These are phyloP conservation scores for Danaus melanippus DNA, from an alignment of 1,140 invertebrate species.

Conservation along the genomic window DNA sequence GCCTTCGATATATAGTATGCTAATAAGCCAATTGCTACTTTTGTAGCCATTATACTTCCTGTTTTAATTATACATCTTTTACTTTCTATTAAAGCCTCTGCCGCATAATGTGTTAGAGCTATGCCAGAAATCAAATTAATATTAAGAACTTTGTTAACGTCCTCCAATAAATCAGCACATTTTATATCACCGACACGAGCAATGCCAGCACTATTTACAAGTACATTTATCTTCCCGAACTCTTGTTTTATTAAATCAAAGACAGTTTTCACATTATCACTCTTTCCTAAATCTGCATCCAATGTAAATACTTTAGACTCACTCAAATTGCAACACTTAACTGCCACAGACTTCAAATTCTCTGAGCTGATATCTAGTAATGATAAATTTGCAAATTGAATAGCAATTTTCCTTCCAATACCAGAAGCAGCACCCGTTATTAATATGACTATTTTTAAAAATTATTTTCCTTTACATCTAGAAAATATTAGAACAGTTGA, in stretches of 20 bases:
- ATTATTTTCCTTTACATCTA: conserved; percentile 19
- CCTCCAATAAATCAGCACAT: conserved; percentile 17
- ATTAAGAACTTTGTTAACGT: conserved; percentile 20
- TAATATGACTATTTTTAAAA: conserved; percentile 33
- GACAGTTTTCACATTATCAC: conserved; percentile 19
- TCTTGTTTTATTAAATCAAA: conserved; percentile 19
- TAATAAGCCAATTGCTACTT: not conserved
- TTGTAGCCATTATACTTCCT: conserved; percentile 15
- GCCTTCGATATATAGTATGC: conserved; percentile 22
- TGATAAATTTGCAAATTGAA: conserved; percentile 30
- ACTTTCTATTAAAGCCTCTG: conserved; percentile 17
- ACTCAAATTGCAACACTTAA: conserved; percentile 23
- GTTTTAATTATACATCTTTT: conserved; percentile 30
- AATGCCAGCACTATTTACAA: conserved; percentile 29
- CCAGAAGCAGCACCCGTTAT: conserved; percentile 36
- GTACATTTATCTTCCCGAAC: conserved; percentile 28
- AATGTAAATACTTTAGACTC: conserved; percentile 20
- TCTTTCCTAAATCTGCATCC: conserved; percentile 24
- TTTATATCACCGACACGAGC: conserved; percentile 11
- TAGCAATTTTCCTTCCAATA: conserved; percentile 28
- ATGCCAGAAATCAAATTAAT: conserved; percentile 28
- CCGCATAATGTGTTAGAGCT: conserved; percentile 15
- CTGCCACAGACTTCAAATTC: conserved; percentile 19
- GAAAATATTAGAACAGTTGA: no score
- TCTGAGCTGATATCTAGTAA: conserved; percentile 25